Evolutionary conservation across 2,888 invertebrate genomes (phyloP), one percentile per base, ranked within the genome.

Genomic region (Lasioglossum zephyrum): DNA sequence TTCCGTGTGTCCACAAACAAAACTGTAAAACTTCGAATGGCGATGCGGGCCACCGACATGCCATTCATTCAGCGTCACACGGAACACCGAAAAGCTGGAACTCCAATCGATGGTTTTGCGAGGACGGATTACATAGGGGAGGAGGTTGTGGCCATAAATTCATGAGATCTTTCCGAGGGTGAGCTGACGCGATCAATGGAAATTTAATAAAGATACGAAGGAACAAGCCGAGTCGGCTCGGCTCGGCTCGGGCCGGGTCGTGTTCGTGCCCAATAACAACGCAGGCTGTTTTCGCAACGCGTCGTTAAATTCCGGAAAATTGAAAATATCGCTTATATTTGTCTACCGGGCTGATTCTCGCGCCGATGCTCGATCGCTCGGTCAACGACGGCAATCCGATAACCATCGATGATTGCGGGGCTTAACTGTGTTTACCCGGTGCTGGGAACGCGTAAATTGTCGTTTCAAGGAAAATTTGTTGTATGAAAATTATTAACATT

Each of bases 191-290:
- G 82, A 75, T 81, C 84, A 78, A 84, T 84, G 84, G 63, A 82
- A 84, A 77, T 81, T 84, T 73, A 84, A 84, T 81, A 82, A 70
- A 81, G 36, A 73, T 63, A 44, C 39, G 41, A 44, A 53, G 36
- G 8, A 16, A 22, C 22, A 8, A 6, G 18, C 49, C 16, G 49
- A 18, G 47, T 5, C 18, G 18, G 18, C 18, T 49, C 18, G 18
- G 49, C 5, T 22, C 49, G 9, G 36, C 4, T 16, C n/a, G n/a
- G 36, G n/a, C 8, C 66, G 31, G 8, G 2, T 11, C 31, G 41
- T 53, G 26, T 31, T 22, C 44, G 8, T 13, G 0, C 3, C 39
- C 39, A 4, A 73, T 47, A 47, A 66, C 63, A 39, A 13, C 5
- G 6, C 41, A 36, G 60, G 73, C 4, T 44, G 73, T 70, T 84